Evolutionary conservation across 2,113 vertebrate genomes (phyloP), one percentile per base, ranked within the genome.

Genomic region (Perca fluviatilis): DNA sequence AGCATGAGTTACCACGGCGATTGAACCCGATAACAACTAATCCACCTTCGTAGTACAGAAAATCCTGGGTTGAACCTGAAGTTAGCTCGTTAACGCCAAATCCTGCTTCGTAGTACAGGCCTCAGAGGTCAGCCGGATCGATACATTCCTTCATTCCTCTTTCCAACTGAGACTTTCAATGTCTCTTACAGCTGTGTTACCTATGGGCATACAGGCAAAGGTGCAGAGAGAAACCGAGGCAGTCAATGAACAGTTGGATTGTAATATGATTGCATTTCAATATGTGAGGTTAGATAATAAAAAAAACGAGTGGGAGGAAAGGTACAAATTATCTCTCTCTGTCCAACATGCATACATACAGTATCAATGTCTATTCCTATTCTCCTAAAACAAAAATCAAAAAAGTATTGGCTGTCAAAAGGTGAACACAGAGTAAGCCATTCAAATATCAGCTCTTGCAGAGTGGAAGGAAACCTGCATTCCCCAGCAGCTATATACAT

Each of bases 91-190:
- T n/a, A n/a, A n/a, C n/a, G n/a, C n/a, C n/a, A n/a, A n/a, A n/a
- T n/a, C n/a, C n/a, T n/a, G n/a, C n/a, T n/a, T n/a, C n/a, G n/a
- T n/a, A n/a, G n/a, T n/a, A n/a, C n/a, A n/a, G n/a, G n/a, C n/a
- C n/a, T n/a, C n/a, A n/a, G n/a, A 74, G 33, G 43, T 91, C 69
- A 68, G 43, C 67, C 25, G 7, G 80, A 93, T 94, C 89, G 56
- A 92, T 94, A 82, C 72, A 89, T 87, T 66, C 58, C 83, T 80
- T 46, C 23, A 51, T 78, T 87, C 70, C 77, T 72, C 77, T 89
- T 92, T 78, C 84, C 91, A 92, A 91, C 71, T 0, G 43, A 78
- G 79, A 76, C 82, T 49, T 70, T 53, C 56, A 46, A 78, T 64
- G 65, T 79, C 79, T 87, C 58, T 65, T 58, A 64, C 61, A 74